A percentile compares a stretch with the other conserved stretches of the same genome.
These are phyloP conservation scores for Druceiella hillmani DNA, from an alignment of 2,888 invertebrate genomes.

Conservation along the genomic window DNA sequence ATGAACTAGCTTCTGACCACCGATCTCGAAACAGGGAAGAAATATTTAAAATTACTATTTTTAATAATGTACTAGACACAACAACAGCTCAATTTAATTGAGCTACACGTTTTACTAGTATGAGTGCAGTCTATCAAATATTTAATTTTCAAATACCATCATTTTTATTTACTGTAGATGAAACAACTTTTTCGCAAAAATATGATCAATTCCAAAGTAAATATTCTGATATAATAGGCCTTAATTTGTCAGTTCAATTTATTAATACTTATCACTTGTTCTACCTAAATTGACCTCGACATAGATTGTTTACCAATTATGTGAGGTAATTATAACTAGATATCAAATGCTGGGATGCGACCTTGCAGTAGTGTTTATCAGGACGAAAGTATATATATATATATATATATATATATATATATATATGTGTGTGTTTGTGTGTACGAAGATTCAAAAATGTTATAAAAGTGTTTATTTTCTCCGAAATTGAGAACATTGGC, in stretches of 20 bases:
- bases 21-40: slow-evolving; percentile 17
- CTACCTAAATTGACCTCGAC: slow-evolving; percentile 21
- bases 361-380: too few species aligned
- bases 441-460: too few species aligned
- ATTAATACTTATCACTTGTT: slow-evolving; percentile 24
- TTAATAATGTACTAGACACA: slow-evolving; percentile 26
- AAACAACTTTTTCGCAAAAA: slow-evolving; percentile 23
- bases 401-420: too few species aligned
- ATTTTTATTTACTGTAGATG: slow-evolving; percentile 23
- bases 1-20: slow-evolving; percentile 21
- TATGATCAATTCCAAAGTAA: slow-evolving; percentile 26
- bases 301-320: slow-evolving; percentile 22
- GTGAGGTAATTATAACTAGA: too few species aligned
- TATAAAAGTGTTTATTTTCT: too few species aligned
- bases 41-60: slow-evolving; percentile 21
- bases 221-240: slow-evolving; percentile 25
- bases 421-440: too few species aligned
- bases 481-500: too few species aligned
- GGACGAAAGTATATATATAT: too few species aligned
- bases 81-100: slow-evolving; percentile 22
- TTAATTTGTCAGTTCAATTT: slow-evolving; percentile 25
- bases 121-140: slow-evolving; percentile 25
- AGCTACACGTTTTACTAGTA: slow-evolving; percentile 24
- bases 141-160: slow-evolving; percentile 26
- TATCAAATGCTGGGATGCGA: too few species aligned